Evolutionary conservation across 2,888 invertebrate species (phyloP).

Genomic region (Tanytarsus gracilentus): DNA sequence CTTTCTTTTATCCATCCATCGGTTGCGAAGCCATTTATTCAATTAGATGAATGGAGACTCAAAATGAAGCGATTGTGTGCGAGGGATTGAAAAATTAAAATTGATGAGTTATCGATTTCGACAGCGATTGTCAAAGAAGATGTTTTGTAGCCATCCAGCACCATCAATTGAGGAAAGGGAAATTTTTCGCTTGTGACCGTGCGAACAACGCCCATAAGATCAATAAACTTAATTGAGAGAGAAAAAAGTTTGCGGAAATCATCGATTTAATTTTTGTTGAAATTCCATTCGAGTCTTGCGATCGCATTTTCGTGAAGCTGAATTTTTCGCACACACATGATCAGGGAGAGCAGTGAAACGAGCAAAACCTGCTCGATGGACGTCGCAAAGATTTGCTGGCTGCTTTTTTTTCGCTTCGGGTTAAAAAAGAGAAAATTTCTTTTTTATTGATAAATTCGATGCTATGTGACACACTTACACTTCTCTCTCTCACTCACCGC

Average conservation of each 20-base stretch:
- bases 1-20: too few relatives aligned
- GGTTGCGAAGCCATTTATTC: too few relatives aligned
- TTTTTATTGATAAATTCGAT: conserved; percentile 30
- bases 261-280: conserved; percentile 1
- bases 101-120: conserved; percentile 15
- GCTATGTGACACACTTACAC: conserved; percentile 25
- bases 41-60: too few relatives aligned
- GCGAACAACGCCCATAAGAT: too few relatives aligned
- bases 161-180: not conserved
- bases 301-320: not conserved
- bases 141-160: not conserved
- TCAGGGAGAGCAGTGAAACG: not conserved
- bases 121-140: too few relatives aligned
- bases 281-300: not conserved
- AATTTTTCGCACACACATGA: not conserved
- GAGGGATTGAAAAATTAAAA: not conserved
- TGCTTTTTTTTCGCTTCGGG: conserved; percentile 9
- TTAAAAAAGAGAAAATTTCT: conserved; percentile 28
- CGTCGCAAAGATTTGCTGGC: not conserved
- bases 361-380: not conserved
- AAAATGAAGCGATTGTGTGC: too few relatives aligned
- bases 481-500: conserved; percentile 1
- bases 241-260: conserved; percentile 1
- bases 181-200: not conserved
- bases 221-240: too few relatives aligned